These are phyloP conservation scores for Spongilla lacustris DNA, from an alignment of 37 sponge, comb jelly and placozoan species.

Conservation along the genomic window DNA sequence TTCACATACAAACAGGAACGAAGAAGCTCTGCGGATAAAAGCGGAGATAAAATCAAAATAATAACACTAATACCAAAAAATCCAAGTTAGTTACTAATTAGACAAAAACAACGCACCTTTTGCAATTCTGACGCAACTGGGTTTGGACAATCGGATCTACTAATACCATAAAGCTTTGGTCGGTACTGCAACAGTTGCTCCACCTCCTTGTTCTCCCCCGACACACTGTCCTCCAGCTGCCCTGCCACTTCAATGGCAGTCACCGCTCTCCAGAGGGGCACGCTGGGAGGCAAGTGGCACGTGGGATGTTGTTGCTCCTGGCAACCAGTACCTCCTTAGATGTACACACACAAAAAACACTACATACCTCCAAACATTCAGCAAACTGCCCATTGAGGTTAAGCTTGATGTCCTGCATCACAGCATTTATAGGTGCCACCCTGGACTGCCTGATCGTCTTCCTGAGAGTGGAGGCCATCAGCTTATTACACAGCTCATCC, in stretches of 20 bases:
- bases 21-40: background rate
- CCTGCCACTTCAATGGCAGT: background rate
- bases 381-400: slow-evolving; percentile 2
- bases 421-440: background rate
- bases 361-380: background rate
- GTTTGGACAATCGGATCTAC: background rate
- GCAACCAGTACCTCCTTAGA: background rate
- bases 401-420: background rate
- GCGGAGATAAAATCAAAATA: too few relatives aligned
- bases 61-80: too few relatives aligned
- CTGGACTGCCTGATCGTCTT: background rate
- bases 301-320: background rate
- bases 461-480: background rate
- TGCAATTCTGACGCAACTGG: background rate
- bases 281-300: background rate
- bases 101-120: background rate
- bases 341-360: background rate
- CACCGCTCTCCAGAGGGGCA: background rate
- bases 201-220: background rate
- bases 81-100: background rate
- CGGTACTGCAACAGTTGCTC: background rate
- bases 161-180: background rate
- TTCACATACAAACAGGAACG: background rate
- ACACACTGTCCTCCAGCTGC: background rate
- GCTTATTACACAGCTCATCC: background rate